Percentiles rank a stretch among this genome's conserved stretches.
Conservation (phyloP, 2,888 invertebrate genomes). For the Melinaea menophilus region DNA sequence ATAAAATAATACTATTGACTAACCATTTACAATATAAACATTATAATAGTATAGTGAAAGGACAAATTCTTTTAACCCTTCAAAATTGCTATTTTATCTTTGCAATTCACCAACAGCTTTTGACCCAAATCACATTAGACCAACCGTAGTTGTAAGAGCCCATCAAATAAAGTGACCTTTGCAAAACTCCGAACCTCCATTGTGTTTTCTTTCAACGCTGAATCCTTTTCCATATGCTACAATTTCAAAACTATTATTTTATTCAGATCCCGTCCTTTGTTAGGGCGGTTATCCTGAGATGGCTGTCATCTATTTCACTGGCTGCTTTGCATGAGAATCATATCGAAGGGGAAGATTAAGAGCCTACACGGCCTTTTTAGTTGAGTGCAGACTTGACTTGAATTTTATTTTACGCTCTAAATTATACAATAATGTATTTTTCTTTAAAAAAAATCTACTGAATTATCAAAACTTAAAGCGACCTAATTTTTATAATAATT, state of each 20-base stretch:
- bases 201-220: conserved; percentile 34
- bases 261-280: conserved; percentile 54
- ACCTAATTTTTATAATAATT: background rate
- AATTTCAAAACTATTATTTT: conserved; percentile 64
- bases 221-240: conserved; percentile 46
- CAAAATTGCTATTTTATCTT: conserved; percentile 9
- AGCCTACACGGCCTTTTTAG: conserved; percentile 20
- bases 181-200: conserved; percentile 44
- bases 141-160: conserved; percentile 29
- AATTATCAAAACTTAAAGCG: background rate
- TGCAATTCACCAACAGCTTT: conserved; percentile 15
- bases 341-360: conserved; percentile 29
- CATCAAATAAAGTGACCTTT: conserved; percentile 51
- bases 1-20: too few species aligned
- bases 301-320: conserved; percentile 28
- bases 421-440: too few species aligned
- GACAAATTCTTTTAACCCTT: conserved; percentile 2
- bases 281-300: conserved; percentile 39
- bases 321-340: conserved; percentile 30
- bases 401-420: too few species aligned
- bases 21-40: background rate
- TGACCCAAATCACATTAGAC: conserved; percentile 30
- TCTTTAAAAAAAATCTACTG: background rate
- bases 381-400: conserved; percentile 10
- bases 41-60: background rate